These are phyloP conservation scores for Malurus melanocephalus DNA, from an alignment of 2,113 vertebrate species.

Conservation along the genomic window DNA sequence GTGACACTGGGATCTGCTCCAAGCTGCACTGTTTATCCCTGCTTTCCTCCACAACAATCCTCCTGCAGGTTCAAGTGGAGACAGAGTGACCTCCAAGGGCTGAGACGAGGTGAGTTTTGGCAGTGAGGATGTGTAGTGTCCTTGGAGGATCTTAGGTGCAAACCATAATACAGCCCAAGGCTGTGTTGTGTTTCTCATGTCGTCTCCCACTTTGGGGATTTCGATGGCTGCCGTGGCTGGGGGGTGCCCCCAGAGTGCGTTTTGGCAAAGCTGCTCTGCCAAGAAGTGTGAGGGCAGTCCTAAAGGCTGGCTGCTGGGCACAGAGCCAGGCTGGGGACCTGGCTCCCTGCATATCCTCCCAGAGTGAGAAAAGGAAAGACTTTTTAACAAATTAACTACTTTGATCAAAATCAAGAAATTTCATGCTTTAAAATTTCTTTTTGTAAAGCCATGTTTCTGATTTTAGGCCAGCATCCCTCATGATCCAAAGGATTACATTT, in stretches of 20 bases:
- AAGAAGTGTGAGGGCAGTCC: not conserved
- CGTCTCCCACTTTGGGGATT: not conserved
- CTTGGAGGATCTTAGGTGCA: conserved; percentile 11
- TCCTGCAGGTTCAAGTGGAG: not conserved
- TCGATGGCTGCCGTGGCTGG: not conserved
- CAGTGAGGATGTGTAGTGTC: not conserved
- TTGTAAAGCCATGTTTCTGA: not conserved
- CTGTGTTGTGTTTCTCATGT: not conserved
- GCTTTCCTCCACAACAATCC: not conserved
- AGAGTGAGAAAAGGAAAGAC: not conserved
- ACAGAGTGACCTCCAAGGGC: not conserved
- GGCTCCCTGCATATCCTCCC: not conserved
- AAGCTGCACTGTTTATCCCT: not conserved
- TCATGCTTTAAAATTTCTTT: not conserved
- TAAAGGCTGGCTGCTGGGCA: not conserved
- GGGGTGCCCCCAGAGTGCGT: not conserved
- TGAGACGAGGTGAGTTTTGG: not conserved
- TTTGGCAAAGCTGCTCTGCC: not conserved
- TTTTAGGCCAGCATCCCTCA: not conserved
- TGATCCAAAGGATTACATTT: not conserved
- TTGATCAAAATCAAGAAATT: not conserved
- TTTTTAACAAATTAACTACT: not conserved
- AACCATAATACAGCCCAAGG: conserved; percentile 7
- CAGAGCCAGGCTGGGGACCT: not conserved
- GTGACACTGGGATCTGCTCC: not conserved